Evolutionary conservation across 2,797 vertebrate genomes (phyloP), one percentile per base, ranked within the genome.

Genomic region (Novumbra hubbsi): DNA sequence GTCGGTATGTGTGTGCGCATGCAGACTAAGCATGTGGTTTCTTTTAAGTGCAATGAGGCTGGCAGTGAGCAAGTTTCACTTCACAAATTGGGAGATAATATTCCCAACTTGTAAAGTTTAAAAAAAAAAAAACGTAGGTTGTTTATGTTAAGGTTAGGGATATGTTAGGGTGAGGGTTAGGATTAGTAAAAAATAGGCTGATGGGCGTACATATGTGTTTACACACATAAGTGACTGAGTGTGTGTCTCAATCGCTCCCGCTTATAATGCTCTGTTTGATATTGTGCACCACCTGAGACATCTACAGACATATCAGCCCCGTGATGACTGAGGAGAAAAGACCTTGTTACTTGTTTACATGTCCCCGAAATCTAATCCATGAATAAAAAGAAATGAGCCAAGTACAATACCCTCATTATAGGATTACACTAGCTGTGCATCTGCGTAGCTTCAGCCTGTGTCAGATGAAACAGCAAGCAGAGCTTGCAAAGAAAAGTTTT

Each of bases 311-410:
- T 32, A 5, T 9, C 34, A 60, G 12, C 16, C 4, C 27, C 45
- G 12, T 15, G 62, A 28, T 70, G 71, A 69, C 62, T 30, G 73
- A 80, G 77, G 64, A n/a, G 38, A 73, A 24, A 19, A 64, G 67
- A 62, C 62, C 70, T 32, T 68, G 19, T 62, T 73, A 48, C 68
- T 45, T 76, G 72, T 82, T 80, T 71, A 66, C 73, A 32, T 74
- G 72, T 83, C 72, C 72, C 21, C 50, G 87, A 87, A 85, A 91
- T 87, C 32, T 32, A 85, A 90, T 86, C 83, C 74, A 24, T 21
- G 74, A 84, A 78, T 87, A 84, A 87, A 86, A 90, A 84, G 80
- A 85, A 67, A 57, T 72, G 68, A 70, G 68, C 72, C 72, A 72
- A 76, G 76, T 55, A 81, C 81, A 83, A 83, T 70, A 62, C 84